These are phyloP conservation scores for Heterohyrax brucei DNA, from an alignment of 2,797 vertebrate genomes.

Conservation along the genomic window DNA sequence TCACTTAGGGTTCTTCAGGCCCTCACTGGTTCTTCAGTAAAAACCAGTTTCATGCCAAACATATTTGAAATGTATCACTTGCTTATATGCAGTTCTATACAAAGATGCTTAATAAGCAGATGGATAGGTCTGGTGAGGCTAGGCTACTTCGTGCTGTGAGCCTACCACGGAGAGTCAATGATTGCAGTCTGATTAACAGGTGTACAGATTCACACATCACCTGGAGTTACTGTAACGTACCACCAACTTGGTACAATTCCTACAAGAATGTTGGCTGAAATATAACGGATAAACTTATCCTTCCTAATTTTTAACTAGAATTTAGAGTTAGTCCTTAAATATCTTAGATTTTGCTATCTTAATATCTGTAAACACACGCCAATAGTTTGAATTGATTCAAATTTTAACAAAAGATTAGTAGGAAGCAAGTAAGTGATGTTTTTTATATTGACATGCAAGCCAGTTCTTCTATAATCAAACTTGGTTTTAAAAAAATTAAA, in stretches of 20 bases:
- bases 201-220: neutral
- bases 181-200: neutral
- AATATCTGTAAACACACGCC: neutral
- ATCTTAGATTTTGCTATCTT: neutral
- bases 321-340: neutral
- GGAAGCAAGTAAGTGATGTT: neutral
- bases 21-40: neutral
- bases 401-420: neutral
- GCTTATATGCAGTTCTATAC: neutral
- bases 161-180: neutral
- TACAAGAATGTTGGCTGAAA: conserved; percentile 4
- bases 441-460: neutral
- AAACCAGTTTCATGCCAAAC: neutral
- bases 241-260: neutral
- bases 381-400: neutral
- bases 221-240: neutral
- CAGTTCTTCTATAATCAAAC: neutral
- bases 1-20: neutral
- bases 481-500: neutral
- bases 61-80: neutral
- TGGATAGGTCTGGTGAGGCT: neutral
- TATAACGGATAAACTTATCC: neutral
- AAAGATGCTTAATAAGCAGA: neutral
- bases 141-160: neutral
- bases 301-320: conserved; percentile 26